Percentiles rank a stretch among this genome's conserved stretches.
Evolutionary conservation across 2,113 vertebrate species (phyloP).

Genomic region (Zosterops lateralis): DNA sequence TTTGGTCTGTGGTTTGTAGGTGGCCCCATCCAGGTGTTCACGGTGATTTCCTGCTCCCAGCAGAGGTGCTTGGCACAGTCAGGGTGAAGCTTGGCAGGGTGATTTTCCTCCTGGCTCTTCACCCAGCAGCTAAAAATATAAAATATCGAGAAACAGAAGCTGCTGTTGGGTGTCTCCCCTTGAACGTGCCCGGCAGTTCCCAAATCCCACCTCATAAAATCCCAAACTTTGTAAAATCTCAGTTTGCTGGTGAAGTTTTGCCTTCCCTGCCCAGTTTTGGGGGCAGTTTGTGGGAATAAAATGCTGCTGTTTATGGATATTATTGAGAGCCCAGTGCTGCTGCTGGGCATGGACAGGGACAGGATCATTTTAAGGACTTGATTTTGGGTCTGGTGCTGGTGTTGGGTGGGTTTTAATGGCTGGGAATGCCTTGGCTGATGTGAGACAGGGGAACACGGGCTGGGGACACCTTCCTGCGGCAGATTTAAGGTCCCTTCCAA

Average conservation of each 20-base stretch:
- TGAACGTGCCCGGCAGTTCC: accelerated
- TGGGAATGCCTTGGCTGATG: background rate
- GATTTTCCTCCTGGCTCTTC: background rate
- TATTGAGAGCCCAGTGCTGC: background rate
- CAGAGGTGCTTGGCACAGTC: background rate
- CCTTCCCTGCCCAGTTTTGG: background rate
- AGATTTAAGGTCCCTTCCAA: too few relatives aligned
- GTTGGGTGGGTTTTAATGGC: background rate
- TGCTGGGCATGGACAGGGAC: background rate
- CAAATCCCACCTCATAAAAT: background rate
- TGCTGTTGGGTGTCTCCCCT: background rate
- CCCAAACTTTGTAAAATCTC: accelerated
- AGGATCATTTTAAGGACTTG: background rate
- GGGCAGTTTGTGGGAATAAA: background rate
- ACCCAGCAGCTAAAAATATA: background rate
- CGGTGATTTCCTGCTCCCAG: background rate
- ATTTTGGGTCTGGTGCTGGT: accelerated
- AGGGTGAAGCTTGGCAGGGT: background rate
- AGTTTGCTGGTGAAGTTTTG: background rate
- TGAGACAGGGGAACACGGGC: background rate
- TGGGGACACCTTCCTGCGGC: too few relatives aligned
- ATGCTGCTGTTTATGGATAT: background rate
- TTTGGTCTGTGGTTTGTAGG: background rate
- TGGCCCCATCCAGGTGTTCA: background rate
- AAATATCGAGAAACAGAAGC: background rate